Evolutionary conservation across 2,888 invertebrate genomes (phyloP), one percentile per base, ranked within the genome.

Genomic region (Bursaphelenchus okinawaensis): DNA sequence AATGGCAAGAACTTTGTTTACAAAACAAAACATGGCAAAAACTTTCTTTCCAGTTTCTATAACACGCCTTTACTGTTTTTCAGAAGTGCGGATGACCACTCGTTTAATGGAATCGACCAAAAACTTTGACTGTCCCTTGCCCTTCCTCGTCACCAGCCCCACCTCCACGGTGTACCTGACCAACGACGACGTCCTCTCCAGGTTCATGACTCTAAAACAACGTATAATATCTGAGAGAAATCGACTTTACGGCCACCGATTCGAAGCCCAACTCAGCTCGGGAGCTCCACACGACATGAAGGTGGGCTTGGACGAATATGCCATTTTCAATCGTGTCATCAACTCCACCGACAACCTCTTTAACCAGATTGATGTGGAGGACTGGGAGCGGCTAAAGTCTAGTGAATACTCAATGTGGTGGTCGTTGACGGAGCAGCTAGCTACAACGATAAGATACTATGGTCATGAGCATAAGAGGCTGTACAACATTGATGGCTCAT

Each of bases 401-500:
- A 40, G 19, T n/a, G 60, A 59, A 27, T 59, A 59, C 22, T 59
- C 60, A 1, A 40, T 29, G 52, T 55, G 52, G 29, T 59, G 60
- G 60, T 55, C 51, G 23, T 16, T 59, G 22, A 59, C 50, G 22
- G 60, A 59, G 6, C 60, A 59, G 23, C 23, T 52, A 20, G 12
- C 22, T 12, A n/a, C 50, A 50, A 50, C 60, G 12, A 50, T 51
- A 1, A 31, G 60, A 8, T 40, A 59, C 52, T 59, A 40, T 22
- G 60, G 60, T 2, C 40, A 51, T n/a, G 60, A 59, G 51, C 51
- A 40, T 20, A 23, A 59, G 19, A 31, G 60, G 19, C n/a, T 52
- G 12, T 59, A 59, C 60, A 59, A 59, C 50, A 20, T 59, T 31
- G 60, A 59, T 50, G 22, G 60, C 51, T 51, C 60, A 2, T 59